A percentile compares a stretch with the other conserved stretches of the same genome.
Evolutionary conservation across 2,797 vertebrate species (phyloP).

Genomic region (Danio aesculapii): DNA sequence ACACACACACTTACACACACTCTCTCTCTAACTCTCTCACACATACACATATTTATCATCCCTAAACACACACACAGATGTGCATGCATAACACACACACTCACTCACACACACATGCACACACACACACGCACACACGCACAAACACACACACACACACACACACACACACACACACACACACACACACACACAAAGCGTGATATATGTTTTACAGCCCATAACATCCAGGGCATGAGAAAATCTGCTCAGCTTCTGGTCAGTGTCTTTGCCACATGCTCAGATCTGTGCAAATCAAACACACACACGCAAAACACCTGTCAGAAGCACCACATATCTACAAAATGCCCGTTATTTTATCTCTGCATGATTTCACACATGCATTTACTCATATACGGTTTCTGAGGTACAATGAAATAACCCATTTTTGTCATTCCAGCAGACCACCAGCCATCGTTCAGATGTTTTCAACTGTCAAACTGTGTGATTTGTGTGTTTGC

Average conservation of each 20-base stretch:
- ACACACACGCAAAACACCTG: slow-evolving; percentile 20
- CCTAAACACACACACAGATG: no score
- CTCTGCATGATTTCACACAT: neutral
- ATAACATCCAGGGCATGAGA: neutral
- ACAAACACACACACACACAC: slow-evolving; percentile 5
- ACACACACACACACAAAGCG: neutral
- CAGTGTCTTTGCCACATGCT: neutral
- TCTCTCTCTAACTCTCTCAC: no score
- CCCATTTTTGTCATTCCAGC: neutral
- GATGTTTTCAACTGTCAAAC: neutral
- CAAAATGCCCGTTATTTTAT: neutral
- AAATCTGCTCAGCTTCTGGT: slow-evolving; percentile 5
- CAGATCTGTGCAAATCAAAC: neutral
- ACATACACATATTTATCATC: no score
- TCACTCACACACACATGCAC: no score
- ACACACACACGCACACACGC: slow-evolving; percentile 24
- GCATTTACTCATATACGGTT: neutral
- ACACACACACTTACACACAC: no score
- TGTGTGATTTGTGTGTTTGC: slow-evolving; percentile 58
- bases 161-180: neutral
- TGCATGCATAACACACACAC: no score
- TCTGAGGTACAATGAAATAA: neutral
- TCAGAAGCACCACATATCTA: neutral
- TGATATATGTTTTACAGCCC: slow-evolving; percentile 24
- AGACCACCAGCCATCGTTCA: neutral